phyloP scores from a whole-genome alignment of 2,888 invertebrate genomes.

The Volucella bombylans region DNA sequence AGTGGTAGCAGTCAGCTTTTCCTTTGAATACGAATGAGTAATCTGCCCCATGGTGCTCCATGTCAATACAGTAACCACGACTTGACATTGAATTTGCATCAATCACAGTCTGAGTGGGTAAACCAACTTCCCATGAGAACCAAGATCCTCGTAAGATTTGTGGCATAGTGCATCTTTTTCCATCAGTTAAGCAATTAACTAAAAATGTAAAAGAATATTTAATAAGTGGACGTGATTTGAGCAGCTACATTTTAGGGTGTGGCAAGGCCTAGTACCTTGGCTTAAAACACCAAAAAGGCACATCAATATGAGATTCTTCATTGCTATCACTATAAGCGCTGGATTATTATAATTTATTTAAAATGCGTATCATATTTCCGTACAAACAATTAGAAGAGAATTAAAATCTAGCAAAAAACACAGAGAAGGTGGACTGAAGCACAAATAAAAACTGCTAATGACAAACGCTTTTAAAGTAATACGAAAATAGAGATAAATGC shows the following conservation, averaged over 20 bases:
- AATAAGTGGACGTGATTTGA: background rate
- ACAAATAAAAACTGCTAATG: constrained; percentile 12
- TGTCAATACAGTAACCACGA: constrained; percentile 88
- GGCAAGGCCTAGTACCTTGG: constrained; percentile 63
- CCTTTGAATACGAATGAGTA: constrained; percentile 92
- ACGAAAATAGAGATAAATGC: constrained; percentile 18
- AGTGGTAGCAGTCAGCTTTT: constrained; percentile 88
- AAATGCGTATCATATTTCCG: constrained; percentile 27
- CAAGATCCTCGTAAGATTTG: constrained; percentile 91
- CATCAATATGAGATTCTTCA: constrained; percentile 59
- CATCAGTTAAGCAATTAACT: constrained; percentile 76
- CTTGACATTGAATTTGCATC: constrained; percentile 90
- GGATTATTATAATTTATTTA: constrained; percentile 7
- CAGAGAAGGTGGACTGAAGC: constrained; percentile 2
- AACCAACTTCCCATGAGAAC: constrained; percentile 95
- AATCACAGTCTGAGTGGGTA: constrained; percentile 91
- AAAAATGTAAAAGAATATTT: constrained; percentile 7
- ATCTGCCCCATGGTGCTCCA: constrained; percentile 90
- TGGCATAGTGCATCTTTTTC: constrained; percentile 88
- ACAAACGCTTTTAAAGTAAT: constrained; percentile 11
- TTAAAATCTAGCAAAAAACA: constrained; percentile 20
- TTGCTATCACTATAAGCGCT: constrained; percentile 20
- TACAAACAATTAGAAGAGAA: background rate
- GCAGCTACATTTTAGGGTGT: constrained; percentile 52
- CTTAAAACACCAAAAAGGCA: constrained; percentile 66